Conservation (phyloP, 2,888 invertebrate species). For the Noctua pronuba region DNA sequence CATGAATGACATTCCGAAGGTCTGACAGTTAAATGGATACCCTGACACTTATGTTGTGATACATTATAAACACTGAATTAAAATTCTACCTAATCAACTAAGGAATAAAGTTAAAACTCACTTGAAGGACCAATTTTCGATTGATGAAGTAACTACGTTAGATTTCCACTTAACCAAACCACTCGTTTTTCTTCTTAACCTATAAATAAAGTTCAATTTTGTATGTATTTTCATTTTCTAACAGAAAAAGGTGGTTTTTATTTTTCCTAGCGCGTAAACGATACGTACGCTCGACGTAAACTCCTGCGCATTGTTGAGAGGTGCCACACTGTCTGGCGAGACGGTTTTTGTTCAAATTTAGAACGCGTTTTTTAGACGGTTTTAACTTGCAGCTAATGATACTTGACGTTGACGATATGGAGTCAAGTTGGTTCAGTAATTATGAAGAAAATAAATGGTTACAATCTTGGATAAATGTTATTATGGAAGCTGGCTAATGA, state of each 20-base stretch:
- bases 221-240: neutral
- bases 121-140: slow-evolving; percentile 32
- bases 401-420: slow-evolving; percentile 76
- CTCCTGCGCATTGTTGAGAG: slow-evolving; percentile 79
- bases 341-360: slow-evolving; percentile 72
- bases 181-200: fast-evolving
- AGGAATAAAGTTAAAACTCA: slow-evolving; percentile 64
- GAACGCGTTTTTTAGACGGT: slow-evolving; percentile 72
- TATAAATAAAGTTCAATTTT: slow-evolving; percentile 35
- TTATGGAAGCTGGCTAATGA: slow-evolving; percentile 33
- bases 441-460: slow-evolving; percentile 57
- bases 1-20: slow-evolving; percentile 85
- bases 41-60: slow-evolving; percentile 76
- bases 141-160: slow-evolving; percentile 46
- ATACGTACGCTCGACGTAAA: slow-evolving; percentile 71
- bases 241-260: slow-evolving; percentile 45
- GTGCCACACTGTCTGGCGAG: slow-evolving; percentile 87
- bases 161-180: neutral
- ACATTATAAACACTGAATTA: slow-evolving; percentile 59
- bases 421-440: slow-evolving; percentile 63
- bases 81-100: slow-evolving; percentile 50
- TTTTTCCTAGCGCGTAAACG: slow-evolving; percentile 76
- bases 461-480: slow-evolving; percentile 20
- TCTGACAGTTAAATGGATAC: slow-evolving; percentile 86
- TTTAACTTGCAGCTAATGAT: slow-evolving; percentile 72